Percentiles rank a stretch among this genome's conserved stretches.
These are phyloP conservation scores for Zaprionus africanus DNA, from an alignment of 1,140 invertebrate species.

Conservation along the genomic window DNA sequence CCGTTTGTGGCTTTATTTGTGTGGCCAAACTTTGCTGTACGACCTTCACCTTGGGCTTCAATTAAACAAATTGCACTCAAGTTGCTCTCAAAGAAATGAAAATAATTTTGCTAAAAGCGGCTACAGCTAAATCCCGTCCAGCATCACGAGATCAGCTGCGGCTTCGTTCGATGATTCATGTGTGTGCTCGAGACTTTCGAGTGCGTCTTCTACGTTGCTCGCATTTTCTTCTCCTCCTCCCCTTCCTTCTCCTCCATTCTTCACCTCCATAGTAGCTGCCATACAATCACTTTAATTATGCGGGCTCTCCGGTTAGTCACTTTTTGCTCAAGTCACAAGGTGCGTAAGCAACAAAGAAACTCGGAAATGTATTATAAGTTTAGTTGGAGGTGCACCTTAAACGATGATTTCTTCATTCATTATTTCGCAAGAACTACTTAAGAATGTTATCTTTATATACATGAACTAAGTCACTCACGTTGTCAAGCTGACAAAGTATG, in stretches of 20 bases:
- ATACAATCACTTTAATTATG: slow-evolving; percentile 29
- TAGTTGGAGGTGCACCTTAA: background rate
- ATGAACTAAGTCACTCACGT: no score
- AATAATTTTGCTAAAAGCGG: slow-evolving; percentile 55
- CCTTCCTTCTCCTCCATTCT: background rate
- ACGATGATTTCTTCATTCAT: background rate
- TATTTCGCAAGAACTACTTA: no score
- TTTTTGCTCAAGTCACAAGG: background rate
- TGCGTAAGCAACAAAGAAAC: background rate
- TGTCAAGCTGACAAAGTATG: no score
- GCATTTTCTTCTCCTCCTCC: background rate
- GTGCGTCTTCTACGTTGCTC: slow-evolving; percentile 2
- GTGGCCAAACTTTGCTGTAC: slow-evolving; percentile 42
- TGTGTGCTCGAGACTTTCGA: slow-evolving; percentile 2
- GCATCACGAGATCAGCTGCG: slow-evolving; percentile 38
- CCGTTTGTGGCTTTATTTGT: slow-evolving; percentile 40
- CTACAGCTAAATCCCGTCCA: slow-evolving; percentile 13
- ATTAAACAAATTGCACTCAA: slow-evolving; percentile 70
- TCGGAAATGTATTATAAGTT: background rate
- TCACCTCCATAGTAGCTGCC: slow-evolving; percentile 16
- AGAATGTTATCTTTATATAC: no score
- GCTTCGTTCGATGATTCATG: slow-evolving; percentile 59
- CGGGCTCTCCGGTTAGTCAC: slow-evolving; percentile 27
- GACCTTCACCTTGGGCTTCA: slow-evolving; percentile 79
- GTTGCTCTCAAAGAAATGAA: slow-evolving; percentile 67